These are phyloP conservation scores for Scarus forsteni DNA, from an alignment of 2,797 vertebrate genomes.

Conservation along the genomic window DNA sequence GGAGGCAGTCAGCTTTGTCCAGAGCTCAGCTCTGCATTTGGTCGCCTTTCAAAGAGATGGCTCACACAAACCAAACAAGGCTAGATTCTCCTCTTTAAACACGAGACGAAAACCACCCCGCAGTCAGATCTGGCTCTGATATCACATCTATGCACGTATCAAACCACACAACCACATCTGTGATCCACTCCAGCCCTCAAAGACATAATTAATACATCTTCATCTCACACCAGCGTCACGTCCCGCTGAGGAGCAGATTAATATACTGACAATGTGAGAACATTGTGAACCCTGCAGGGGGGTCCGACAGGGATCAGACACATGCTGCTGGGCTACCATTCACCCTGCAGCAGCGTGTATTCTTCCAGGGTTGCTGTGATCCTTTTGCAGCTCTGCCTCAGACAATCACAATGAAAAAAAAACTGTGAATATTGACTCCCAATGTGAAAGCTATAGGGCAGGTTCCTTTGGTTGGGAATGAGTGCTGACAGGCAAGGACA, in stretches of 20 bases:
- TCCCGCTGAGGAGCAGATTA: conserved; percentile 49
- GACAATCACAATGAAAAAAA: conserved; percentile 13
- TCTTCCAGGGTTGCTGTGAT: conserved; percentile 27
- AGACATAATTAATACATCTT: conserved; percentile 53
- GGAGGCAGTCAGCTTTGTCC: conserved; percentile 59
- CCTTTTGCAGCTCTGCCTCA: conserved; percentile 19
- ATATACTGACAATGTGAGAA: conserved; percentile 52
- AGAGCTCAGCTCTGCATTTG: conserved; percentile 68
- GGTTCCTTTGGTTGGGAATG: conserved; percentile 39
- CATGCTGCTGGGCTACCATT: conserved; percentile 8
- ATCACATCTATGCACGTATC: conserved; percentile 14
- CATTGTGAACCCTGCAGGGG: conserved; percentile 24
- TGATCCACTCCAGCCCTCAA: conserved; percentile 11
- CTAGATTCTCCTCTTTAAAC: conserved; percentile 53
- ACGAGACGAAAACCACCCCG: conserved; percentile 24
- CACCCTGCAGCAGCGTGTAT: not conserved
- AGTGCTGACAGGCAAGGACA: conserved; percentile 70
- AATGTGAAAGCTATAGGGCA: conserved; percentile 34
- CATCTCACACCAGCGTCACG: conserved; percentile 42
- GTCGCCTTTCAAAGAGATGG: conserved; percentile 69
- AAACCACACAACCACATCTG: conserved; percentile 1
- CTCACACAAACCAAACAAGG: conserved; percentile 54
- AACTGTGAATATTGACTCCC: conserved; percentile 30
- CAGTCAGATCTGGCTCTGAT: conserved; percentile 15
- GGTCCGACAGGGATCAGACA: conserved; percentile 24